Percentiles rank a stretch among this genome's conserved stretches.
These are phyloP conservation scores for Germaria angustata DNA, from an alignment of 2,888 invertebrate species.

Conservation along the genomic window DNA sequence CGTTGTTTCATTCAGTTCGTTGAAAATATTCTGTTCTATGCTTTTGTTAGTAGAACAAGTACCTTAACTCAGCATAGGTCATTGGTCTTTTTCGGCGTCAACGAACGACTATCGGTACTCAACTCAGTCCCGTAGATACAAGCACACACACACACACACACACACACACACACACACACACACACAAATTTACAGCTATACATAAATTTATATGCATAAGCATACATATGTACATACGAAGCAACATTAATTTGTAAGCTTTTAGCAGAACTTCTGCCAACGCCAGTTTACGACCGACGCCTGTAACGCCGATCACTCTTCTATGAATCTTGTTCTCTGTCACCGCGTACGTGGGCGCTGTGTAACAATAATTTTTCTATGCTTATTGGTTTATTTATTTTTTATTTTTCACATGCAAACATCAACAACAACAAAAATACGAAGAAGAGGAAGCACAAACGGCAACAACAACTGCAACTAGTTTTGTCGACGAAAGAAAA, in stretches of 20 bases:
- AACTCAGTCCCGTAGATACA: conserved; percentile 41
- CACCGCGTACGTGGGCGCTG: conserved; percentile 50
- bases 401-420: conserved; percentile 39
- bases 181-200: background rate
- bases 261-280: conserved; percentile 49
- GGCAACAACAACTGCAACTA: conserved; percentile 31
- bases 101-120: conserved; percentile 71
- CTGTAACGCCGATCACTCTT: conserved; percentile 47
- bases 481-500: conserved; percentile 46
- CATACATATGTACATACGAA: conserved; percentile 7
- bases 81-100: conserved; percentile 80
- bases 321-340: conserved; percentile 52
- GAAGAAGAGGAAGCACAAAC: background rate
- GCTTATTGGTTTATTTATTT: background rate
- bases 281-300: conserved; percentile 29
- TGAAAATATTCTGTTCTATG: conserved; percentile 58
- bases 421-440: conserved; percentile 7
- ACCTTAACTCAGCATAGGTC: conserved; percentile 77
- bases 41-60: conserved; percentile 67
- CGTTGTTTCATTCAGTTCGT: conserved; percentile 46
- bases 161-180: background rate
- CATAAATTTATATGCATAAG: background rate
- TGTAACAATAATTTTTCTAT: conserved; percentile 46
- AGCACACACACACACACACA: conserved; percentile 5
- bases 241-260: conserved; percentile 44